phyloP scores from a whole-genome alignment of 2,888 invertebrate genomes.

The Stenodema calcarata region DNA sequence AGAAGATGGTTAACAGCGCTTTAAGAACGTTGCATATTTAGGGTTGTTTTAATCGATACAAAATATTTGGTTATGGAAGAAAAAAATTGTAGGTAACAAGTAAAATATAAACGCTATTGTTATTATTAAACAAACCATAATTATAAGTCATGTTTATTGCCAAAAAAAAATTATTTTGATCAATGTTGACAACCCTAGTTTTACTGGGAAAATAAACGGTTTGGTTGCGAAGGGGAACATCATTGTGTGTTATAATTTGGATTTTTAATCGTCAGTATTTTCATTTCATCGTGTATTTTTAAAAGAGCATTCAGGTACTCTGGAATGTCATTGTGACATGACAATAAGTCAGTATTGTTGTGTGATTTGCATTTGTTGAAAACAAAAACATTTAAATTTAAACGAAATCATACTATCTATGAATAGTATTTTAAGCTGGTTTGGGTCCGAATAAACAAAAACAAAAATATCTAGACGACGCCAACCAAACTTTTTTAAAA shows the following conservation, averaged over 20 bases:
- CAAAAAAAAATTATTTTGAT: neutral
- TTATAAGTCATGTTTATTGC: neutral
- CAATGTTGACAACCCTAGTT: conserved; percentile 17
- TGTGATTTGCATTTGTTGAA: conserved; percentile 31
- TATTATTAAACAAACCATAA: neutral
- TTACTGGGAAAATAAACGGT: neutral
- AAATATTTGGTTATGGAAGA: neutral
- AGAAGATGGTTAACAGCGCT: conserved; percentile 16
- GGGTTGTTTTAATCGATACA: neutral
- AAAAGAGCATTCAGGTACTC: conserved; percentile 54
- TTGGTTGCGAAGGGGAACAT: conserved; percentile 16
- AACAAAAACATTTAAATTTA: neutral
- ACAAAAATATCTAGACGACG: conserved; percentile 5
- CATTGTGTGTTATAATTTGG: conserved; percentile 18
- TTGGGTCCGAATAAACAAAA: conserved; percentile 58
- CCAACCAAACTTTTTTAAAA: conserved; percentile 9
- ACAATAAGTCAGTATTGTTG: conserved; percentile 53
- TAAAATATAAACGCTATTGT: neutral
- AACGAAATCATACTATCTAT: conserved; percentile 42
- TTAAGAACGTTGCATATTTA: neutral
- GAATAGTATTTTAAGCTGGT: conserved; percentile 58
- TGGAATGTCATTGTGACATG: conserved; percentile 56
- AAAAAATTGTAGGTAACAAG: neutral
- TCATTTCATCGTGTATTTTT: conserved; percentile 46
- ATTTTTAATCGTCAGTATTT: conserved; percentile 33